phyloP scores from a whole-genome alignment of 2,797 vertebrate genomes.

The Sebastes paucispinis region DNA sequence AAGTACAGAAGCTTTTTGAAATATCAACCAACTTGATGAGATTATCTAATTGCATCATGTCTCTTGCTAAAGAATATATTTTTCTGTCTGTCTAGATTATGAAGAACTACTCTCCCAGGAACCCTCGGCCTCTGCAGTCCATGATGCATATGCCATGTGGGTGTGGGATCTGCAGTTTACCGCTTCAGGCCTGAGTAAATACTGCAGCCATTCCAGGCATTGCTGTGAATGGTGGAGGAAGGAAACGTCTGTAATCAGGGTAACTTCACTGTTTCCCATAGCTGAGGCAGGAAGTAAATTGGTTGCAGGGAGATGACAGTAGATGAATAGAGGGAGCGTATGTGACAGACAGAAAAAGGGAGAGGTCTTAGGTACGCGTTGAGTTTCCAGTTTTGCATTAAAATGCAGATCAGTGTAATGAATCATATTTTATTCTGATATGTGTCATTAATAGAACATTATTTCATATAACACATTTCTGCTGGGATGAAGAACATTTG shows the following conservation, averaged over 20 bases:
- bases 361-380: conserved; percentile 1
- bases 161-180: conserved; percentile 76
- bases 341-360: conserved; percentile 22
- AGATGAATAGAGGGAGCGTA: conserved; percentile 48
- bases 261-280: conserved; percentile 77
- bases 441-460: background rate
- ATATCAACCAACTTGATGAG: conserved; percentile 12
- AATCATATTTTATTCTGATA: background rate
- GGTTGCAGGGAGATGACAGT: conserved; percentile 65
- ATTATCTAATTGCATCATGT: conserved; percentile 23
- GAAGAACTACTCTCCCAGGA: conserved; percentile 63
- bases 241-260: conserved; percentile 82
- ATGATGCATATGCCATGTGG: conserved; percentile 75
- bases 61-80: conserved; percentile 22
- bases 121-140: conserved; percentile 60
- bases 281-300: conserved; percentile 71
- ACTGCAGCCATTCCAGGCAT: conserved; percentile 77
- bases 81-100: conserved; percentile 29
- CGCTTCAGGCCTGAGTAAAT: conserved; percentile 78
- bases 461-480: conserved; percentile 1
- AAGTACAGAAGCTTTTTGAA: conserved; percentile 15
- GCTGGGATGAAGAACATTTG: background rate
- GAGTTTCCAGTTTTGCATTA: background rate
- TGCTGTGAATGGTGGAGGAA: conserved; percentile 76
- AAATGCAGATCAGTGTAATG: background rate